Evolutionary conservation across 2,797 vertebrate species (phyloP), one percentile per base, ranked within the genome.

Genomic region (Sebastes iracundus): DNA sequence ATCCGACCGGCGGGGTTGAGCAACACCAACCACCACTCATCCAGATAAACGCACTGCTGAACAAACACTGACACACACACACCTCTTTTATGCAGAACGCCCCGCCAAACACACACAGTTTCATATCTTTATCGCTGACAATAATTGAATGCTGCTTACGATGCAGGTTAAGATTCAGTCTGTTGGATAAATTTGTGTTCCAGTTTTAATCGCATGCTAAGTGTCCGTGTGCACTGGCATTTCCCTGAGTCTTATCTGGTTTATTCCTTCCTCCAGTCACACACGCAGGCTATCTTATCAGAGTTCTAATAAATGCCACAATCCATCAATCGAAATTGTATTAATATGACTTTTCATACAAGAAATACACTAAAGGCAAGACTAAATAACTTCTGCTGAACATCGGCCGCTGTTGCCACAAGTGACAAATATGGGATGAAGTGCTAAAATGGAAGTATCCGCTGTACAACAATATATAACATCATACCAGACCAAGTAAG

Each of bases 1-100:
- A 74, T 90, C 85, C 20, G 71, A 62, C 77, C 1, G 5, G 16
- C 1, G 6, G 13, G 12, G 52, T 91, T 93, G 53, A 81, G 91
- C 83, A 93, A 90, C 5, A 16, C 11, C 2, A 81, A 23, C 78
- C 30, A 53, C 32, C 11, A 23, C 32, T 49, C 3, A 1, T 16
- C 16, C 52, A 42, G 18, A 63, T 6, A 3, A 63, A 65, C 0
- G 2, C 23, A 30, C 5, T 12, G 5, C 9, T 65, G 52, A 79
- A 23, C 63, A 84, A 76, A 84, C 70, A 68, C 38, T 9, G 16
- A 49, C 69, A 72, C 66, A 7, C 38, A 42, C 38, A 80, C 72
- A 28, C 75, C 53, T 68, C 59, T 42, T 75, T 55, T 4, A 72
- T 71, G 53, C n/a, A 74, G 75, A 79, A 10, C 32, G 74, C 80